These are phyloP conservation scores for Phylloscopus collybita DNA, from an alignment of 2,797 vertebrate species.

Conservation along the genomic window DNA sequence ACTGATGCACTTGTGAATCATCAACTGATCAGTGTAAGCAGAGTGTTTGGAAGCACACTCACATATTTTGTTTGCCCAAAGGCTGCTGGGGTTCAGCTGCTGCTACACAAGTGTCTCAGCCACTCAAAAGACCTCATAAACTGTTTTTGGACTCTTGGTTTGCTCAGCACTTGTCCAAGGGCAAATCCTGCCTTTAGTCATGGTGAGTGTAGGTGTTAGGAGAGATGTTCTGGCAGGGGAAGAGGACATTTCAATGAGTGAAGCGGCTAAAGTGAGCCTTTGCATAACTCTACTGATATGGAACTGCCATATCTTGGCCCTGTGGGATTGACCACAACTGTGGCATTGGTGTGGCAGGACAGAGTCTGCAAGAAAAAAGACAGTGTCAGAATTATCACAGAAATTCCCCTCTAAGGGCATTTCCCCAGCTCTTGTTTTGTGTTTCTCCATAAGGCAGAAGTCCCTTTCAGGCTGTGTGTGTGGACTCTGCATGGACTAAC, in stretches of 20 bases:
- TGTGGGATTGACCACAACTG: background rate
- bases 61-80: background rate
- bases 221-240: background rate
- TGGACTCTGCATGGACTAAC: background rate
- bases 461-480: background rate
- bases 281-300: background rate
- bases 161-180: background rate
- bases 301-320: background rate
- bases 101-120: background rate
- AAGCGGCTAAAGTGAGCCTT: background rate
- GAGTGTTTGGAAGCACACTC: background rate
- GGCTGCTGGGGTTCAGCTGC: background rate
- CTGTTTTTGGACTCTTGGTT: background rate
- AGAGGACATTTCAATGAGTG: background rate
- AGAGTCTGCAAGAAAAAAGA: background rate
- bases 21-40: background rate
- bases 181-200: background rate
- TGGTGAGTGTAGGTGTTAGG: background rate
- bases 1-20: constrained; percentile 26
- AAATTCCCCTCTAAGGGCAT: background rate
- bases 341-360: background rate
- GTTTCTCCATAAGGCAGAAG: background rate
- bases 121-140: background rate
- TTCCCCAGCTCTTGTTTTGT: background rate
- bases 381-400: background rate